Conservation (phyloP, 2,113 vertebrate species). For the Paramormyrops kingsleyae region DNA sequence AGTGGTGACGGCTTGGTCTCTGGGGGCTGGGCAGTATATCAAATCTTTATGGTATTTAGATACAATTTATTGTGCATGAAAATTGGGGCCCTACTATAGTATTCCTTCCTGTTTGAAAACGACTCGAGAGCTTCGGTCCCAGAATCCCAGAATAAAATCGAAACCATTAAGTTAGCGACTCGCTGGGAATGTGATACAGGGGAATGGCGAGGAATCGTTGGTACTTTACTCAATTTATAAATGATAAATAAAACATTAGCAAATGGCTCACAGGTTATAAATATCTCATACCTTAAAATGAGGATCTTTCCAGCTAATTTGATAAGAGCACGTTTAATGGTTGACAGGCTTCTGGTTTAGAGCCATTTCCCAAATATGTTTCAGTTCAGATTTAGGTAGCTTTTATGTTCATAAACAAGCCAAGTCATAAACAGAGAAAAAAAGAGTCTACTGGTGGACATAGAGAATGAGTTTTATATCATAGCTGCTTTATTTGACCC, state of each 20-base stretch:
- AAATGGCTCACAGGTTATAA: neutral
- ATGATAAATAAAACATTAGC: neutral
- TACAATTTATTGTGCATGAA: neutral
- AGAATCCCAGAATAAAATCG: neutral
- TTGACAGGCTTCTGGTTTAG: neutral
- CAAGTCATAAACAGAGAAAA: neutral
- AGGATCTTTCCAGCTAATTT: neutral
- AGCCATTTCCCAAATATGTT: neutral
- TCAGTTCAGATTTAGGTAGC: neutral
- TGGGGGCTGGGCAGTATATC: neutral
- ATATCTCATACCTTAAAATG: neutral
- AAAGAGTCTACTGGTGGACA: neutral
- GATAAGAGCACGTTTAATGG: neutral
- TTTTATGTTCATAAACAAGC: neutral
- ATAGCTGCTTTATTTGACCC: neutral
- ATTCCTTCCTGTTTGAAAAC: neutral
- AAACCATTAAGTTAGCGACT: neutral
- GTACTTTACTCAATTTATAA: neutral
- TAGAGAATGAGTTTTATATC: neutral
- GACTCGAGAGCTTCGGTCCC: neutral
- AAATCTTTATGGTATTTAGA: neutral
- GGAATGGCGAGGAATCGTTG: neutral
- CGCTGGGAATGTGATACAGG: neutral
- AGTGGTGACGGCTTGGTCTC: constrained; percentile 30
- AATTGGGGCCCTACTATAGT: neutral